phyloP scores from a whole-genome alignment of 2,113 vertebrate genomes.

The Castor canadensis region DNA sequence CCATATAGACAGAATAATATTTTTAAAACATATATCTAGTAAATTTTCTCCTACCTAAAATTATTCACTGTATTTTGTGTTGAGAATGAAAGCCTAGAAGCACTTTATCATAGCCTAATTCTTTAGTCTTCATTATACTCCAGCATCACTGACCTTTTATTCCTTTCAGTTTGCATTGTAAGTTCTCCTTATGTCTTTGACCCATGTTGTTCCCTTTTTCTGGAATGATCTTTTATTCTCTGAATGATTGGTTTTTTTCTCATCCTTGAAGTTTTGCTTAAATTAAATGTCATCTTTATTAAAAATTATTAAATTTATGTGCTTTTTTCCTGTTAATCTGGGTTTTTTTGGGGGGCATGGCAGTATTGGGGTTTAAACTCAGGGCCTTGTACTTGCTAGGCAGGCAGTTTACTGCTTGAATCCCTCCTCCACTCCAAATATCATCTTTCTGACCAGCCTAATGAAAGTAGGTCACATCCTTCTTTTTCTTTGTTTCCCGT shows the following conservation, averaged over 20 bases:
- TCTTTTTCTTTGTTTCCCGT: neutral
- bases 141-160: neutral
- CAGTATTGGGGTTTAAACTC: too few relatives aligned
- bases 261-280: neutral
- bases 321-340: too few relatives aligned
- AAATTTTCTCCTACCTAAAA: neutral
- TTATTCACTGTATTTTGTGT: neutral
- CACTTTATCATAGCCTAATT: neutral
- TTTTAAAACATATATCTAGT: neutral
- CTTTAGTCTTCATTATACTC: neutral
- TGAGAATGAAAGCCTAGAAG: neutral
- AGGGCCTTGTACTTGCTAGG: too few relatives aligned
- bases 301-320: too few relatives aligned
- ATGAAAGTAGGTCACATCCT: neutral
- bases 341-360: too few relatives aligned
- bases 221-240: slow-evolving; percentile 4
- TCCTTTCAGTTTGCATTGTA: neutral
- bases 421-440: neutral
- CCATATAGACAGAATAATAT: neutral
- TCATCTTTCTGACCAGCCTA: neutral
- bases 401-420: too few relatives aligned
- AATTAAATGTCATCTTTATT: too few relatives aligned
- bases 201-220: neutral
- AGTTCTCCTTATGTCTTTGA: neutral
- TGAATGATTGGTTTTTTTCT: neutral